phyloP scores from a whole-genome alignment of 2,113 vertebrate genomes.

The Asarcornis scutulata region DNA sequence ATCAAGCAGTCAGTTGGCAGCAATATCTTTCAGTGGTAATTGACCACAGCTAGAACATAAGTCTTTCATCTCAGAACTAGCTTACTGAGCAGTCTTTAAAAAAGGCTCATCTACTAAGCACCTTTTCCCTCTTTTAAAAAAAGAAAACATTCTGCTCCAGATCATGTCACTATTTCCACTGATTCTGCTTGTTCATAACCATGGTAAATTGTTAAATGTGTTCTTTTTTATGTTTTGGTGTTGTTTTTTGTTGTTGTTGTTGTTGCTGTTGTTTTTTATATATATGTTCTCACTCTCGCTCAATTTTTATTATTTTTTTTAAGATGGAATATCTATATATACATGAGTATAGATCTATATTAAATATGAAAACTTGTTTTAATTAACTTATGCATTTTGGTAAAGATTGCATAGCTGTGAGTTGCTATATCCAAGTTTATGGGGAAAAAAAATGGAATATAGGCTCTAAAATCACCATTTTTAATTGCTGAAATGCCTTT shows the following conservation, averaged over 20 bases:
- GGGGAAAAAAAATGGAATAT: not conserved
- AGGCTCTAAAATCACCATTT: fast-evolving
- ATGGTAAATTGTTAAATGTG: not conserved
- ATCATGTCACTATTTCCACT: not conserved
- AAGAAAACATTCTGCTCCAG: not conserved
- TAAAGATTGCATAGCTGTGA: not conserved
- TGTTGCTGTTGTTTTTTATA: not conserved
- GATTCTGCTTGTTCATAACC: not conserved
- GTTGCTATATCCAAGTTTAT: not conserved
- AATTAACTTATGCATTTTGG: not conserved
- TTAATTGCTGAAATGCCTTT: not conserved
- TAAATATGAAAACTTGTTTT: not conserved
- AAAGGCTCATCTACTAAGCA: not conserved
- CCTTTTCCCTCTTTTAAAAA: not conserved
- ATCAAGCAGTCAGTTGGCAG: not conserved
- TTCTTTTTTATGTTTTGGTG: too few relatives aligned
- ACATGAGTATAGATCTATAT: not conserved
- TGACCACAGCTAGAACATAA: not conserved
- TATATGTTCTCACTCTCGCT: not conserved
- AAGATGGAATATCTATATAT: not conserved
- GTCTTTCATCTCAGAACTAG: not conserved
- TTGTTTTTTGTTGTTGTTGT: too few relatives aligned
- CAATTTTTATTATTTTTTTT: fast-evolving
- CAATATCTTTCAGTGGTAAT: not conserved
- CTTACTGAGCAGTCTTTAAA: not conserved